phyloP scores from a whole-genome alignment of 2,888 invertebrate species.

The Anodontia alba region DNA sequence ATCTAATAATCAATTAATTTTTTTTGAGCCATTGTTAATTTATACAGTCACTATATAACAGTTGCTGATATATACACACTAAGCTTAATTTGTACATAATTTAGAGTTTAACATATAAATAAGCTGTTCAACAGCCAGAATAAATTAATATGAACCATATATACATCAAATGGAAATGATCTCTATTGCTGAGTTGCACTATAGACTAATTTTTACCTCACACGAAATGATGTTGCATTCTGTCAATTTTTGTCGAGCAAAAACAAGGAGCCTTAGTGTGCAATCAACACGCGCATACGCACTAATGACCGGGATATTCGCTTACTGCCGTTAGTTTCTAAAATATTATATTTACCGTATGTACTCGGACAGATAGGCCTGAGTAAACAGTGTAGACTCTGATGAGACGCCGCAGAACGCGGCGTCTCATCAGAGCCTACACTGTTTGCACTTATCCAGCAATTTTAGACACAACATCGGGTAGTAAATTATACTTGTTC shows the following conservation, averaged over 20 bases:
- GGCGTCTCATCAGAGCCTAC: no score
- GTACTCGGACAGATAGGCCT: no score
- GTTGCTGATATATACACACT: background rate
- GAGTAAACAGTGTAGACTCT: no score
- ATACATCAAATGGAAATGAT: conserved; percentile 14
- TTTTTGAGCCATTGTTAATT: background rate
- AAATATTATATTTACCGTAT: background rate
- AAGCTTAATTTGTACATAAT: background rate
- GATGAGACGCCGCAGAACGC: no score
- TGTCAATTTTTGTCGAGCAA: background rate
- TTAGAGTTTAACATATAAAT: background rate
- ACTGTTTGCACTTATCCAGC: background rate
- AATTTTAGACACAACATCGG: no score
- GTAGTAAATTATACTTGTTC: no score
- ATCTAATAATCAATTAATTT: no score
- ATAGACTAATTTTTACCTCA: background rate
- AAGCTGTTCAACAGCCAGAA: conserved; percentile 21
- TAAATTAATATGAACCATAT: conserved; percentile 17
- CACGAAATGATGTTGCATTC: background rate
- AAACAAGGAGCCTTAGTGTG: no score
- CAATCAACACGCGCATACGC: no score
- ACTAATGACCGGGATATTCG: background rate
- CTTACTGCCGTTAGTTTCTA: background rate
- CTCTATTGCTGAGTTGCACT: background rate
- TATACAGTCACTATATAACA: background rate